A percentile compares a stretch with the other conserved stretches of the same genome.
Conservation (phyloP, 2,113 vertebrate species). For the Procavia capensis region DNA sequence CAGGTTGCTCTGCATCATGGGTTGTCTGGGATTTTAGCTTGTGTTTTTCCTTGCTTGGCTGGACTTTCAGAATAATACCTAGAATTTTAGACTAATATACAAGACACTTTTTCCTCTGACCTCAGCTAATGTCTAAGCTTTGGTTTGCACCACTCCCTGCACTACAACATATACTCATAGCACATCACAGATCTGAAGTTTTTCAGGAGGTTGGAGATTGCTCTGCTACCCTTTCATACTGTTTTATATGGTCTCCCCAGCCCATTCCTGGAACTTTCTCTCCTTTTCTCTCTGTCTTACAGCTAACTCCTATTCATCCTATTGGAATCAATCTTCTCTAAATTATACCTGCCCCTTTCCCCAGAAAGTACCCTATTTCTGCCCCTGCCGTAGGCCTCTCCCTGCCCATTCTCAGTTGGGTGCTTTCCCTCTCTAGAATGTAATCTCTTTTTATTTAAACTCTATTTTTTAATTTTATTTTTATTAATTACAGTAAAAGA, state of each 20-base stretch:
- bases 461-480: too few species aligned
- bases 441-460: too few species aligned
- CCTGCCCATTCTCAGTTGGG: background rate
- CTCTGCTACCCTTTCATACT: background rate
- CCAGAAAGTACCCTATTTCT: background rate
- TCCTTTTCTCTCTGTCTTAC: background rate
- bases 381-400: background rate
- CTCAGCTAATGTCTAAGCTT: background rate
- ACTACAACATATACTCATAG: rapidly evolving
- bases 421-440: background rate
- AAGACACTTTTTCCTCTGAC: background rate
- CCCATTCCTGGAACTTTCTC: background rate
- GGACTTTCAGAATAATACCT: too few species aligned
- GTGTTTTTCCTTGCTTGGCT: too few species aligned
- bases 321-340: background rate
- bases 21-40: too few species aligned
- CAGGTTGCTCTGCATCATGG: too few species aligned
- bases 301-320: background rate
- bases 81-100: background rate
- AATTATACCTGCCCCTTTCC: background rate
- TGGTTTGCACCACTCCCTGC: background rate
- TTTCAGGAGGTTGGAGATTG: background rate
- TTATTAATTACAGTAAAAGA: too few species aligned
- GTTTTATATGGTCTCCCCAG: background rate
- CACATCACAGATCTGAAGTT: background rate